Percentiles rank a stretch among this genome's conserved stretches.
Evolutionary conservation across 2,888 invertebrate species (phyloP).

Genomic region (Macropis europaea): DNA sequence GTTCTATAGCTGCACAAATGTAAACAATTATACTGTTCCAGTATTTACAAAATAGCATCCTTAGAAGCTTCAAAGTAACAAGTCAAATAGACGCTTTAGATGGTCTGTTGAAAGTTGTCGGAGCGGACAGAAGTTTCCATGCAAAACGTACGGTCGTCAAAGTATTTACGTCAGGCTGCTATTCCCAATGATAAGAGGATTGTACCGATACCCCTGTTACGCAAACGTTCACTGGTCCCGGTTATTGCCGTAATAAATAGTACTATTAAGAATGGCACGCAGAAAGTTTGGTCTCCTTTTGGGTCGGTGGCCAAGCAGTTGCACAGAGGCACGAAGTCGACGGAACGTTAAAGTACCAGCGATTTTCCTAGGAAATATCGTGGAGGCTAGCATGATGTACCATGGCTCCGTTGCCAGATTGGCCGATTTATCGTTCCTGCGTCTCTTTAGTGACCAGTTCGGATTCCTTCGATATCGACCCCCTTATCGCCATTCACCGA

Average conservation of each 20-base stretch:
- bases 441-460: conserved; percentile 21
- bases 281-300: conserved; percentile 44
- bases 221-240: conserved; percentile 16
- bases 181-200: conserved; percentile 56
- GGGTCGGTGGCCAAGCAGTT: conserved; percentile 22
- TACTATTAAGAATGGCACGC: conserved; percentile 52
- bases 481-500: conserved; percentile 36
- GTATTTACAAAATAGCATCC: too few species aligned
- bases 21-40: too few species aligned
- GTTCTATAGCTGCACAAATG: too few species aligned
- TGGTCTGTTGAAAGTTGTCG: too few species aligned
- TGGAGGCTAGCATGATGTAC: conserved; percentile 24
- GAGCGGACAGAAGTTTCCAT: too few species aligned
- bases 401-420: conserved; percentile 32
- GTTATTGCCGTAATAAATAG: conserved; percentile 61
- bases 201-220: conserved; percentile 37
- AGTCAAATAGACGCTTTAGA: too few species aligned
- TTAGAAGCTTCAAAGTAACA: too few species aligned
- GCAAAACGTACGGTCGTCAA: conserved; percentile 25
- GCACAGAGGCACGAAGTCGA: conserved; percentile 19
- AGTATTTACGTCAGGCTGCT: conserved; percentile 40
- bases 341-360: conserved; percentile 27
- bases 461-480: conserved; percentile 28
- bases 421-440: conserved; percentile 41
- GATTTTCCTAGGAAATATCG: conserved; percentile 54